Percentiles rank a stretch among this genome's conserved stretches.
phyloP scores from a whole-genome alignment of 2,888 invertebrate genomes.

The Phalera bucephala region DNA sequence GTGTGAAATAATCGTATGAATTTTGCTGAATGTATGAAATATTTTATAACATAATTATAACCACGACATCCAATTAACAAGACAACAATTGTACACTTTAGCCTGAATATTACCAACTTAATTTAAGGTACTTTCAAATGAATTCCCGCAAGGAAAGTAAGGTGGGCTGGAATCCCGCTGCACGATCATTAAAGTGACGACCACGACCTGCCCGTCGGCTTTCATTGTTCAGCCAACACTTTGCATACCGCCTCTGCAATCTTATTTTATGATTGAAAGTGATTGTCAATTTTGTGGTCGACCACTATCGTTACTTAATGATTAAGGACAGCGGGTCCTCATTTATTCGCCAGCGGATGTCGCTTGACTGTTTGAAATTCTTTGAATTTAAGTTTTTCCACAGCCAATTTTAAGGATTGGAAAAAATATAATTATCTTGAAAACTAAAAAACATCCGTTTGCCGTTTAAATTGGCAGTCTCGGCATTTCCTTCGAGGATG shows the following conservation, averaged over 20 bases:
- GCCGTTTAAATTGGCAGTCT: constrained; percentile 63
- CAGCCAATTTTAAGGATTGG: background rate
- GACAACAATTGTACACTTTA: too few species aligned
- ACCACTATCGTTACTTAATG: constrained; percentile 1
- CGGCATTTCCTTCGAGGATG: constrained; percentile 64
- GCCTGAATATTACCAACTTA: constrained; percentile 21
- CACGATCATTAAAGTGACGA: constrained; percentile 55
- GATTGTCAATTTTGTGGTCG: constrained; percentile 35
- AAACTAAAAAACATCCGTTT: constrained; percentile 43
- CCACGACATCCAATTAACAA: constrained; percentile 10
- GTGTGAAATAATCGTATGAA: too few species aligned
- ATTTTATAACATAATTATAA: constrained; percentile 17
- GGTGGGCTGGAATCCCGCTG: constrained; percentile 53
- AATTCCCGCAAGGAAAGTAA: constrained; percentile 65
- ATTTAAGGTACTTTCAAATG: constrained; percentile 52
- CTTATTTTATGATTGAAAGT: constrained; percentile 49
- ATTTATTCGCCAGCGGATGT: too few species aligned
- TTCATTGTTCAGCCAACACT: constrained; percentile 65
- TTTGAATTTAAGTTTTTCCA: too few species aligned
- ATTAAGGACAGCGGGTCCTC: background rate
- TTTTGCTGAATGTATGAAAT: constrained; percentile 12
- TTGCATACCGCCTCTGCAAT: constrained; percentile 56
- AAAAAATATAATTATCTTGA: constrained; percentile 14
- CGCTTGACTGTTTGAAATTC: too few species aligned
- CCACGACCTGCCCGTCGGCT: constrained; percentile 62